Base-by-base conservation (phyloP, 2,113 vertebrate species). In the Burhinus oedicnemus region DNA sequence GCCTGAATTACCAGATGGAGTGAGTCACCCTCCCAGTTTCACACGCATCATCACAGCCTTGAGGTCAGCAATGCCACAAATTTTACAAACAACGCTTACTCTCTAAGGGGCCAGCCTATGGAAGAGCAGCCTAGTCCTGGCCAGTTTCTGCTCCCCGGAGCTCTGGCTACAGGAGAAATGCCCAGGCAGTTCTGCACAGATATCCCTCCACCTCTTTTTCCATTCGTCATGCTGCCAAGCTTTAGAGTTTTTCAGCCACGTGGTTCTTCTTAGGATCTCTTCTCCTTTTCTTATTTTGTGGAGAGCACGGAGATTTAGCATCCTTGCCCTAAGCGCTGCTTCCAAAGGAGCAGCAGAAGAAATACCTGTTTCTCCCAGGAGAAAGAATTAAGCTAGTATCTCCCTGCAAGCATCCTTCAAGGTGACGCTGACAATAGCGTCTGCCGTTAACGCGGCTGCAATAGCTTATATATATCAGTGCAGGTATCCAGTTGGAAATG, bases 401-500 rank as follows among this genome's bases (percentile, higher is more conserved):
- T 92, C 88, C 76, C 70, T 69, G 66, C 83, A 57, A 45, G 47
- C 72, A 77, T 89, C 71, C 83, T 93, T 77, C 80, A 92, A 95
- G 90, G 91, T 79, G 83, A 95, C 70, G 81, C 68, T 94, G 88
- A 92, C 95, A 95, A n/a, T 7, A 72, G 34, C 17, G 61, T 45
- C 90, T 91, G 52, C 49, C 8, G 3, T 45, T 95, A 89, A 93
- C 13, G 20, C 1, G 3, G 82, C 76, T 85, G 66, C 82, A 92
- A 80, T 34, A 83, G 72, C 27, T 89, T 71, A 38, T 15, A 69
- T 25, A 20, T 36, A 93, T 71, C 89, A 94, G 64, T 10, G 4
- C 0, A 3, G 66, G 62, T 51, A 87, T 5, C 47, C 83, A 86
- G 49, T 44, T 76, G 82, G 84, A 93, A 96, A 90, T 42, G 19